These are phyloP conservation scores for Probosciger aterrimus DNA, from an alignment of 2,113 vertebrate species.

Conservation along the genomic window DNA sequence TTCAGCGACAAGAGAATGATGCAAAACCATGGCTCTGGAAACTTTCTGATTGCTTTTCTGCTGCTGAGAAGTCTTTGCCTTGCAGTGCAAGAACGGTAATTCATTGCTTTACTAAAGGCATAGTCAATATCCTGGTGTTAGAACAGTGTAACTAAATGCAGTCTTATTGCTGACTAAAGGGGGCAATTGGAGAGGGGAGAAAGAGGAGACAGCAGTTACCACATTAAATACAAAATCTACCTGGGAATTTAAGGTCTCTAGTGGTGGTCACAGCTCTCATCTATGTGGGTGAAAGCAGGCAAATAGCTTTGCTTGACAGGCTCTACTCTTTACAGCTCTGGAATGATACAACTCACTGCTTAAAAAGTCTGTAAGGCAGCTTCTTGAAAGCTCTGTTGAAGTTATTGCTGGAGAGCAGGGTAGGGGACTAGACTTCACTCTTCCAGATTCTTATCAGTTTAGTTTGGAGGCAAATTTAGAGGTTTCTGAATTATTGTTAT, in stretches of 20 bases:
- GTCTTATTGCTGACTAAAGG: not conserved
- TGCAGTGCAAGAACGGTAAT: constrained; percentile 79
- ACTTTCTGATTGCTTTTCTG: constrained; percentile 89
- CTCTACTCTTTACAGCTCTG: not conserved
- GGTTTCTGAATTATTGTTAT: not conserved
- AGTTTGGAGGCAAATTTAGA: not conserved
- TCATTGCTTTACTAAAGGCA: not conserved
- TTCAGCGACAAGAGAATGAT: constrained; percentile 80
- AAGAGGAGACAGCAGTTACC: not conserved
- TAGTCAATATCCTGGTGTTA: not conserved
- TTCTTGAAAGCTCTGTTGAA: not conserved
- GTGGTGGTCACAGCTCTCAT: not conserved
- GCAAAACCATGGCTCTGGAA: constrained; percentile 89
- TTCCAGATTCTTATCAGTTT: not conserved
- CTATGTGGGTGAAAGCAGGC: not conserved
- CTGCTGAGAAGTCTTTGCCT: constrained; percentile 77
- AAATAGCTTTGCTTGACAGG: not conserved
- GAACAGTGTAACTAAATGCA: not conserved
- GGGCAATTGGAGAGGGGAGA: not conserved
- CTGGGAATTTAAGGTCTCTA: not conserved
- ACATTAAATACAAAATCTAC: not conserved
- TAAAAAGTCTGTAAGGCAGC: not conserved
- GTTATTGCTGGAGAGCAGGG: not conserved
- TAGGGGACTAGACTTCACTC: not conserved
- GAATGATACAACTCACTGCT: not conserved